A percentile compares a stretch with the other conserved stretches of the same genome.
Conservation (phyloP, 1,140 invertebrate species). For the Nasonia longicornis region DNA sequence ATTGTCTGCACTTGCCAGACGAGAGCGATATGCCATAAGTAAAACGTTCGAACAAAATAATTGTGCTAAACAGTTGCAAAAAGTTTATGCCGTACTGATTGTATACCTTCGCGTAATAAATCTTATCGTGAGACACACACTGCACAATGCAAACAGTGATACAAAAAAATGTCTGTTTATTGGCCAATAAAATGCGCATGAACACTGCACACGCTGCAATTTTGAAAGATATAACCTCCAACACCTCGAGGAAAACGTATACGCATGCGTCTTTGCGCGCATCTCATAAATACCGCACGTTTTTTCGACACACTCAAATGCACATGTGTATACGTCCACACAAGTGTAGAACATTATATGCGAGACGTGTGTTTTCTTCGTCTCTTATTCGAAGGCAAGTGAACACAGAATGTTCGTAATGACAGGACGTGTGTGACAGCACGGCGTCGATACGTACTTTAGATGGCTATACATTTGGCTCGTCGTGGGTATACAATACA, state of each 20-base stretch:
- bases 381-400: not conserved
- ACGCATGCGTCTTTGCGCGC: not conserved
- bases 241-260: not conserved
- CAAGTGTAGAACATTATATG: not conserved
- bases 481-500: not conserved
- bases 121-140: too few species aligned
- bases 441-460: constrained; percentile 23
- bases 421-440: constrained; percentile 24
- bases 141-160: too few species aligned
- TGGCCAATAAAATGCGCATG: not conserved
- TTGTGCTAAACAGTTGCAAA: not conserved
- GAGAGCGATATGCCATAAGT: not conserved
- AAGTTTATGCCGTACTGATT: not conserved
- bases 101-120: too few species aligned
- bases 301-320: not conserved
- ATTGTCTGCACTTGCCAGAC: too few species aligned
- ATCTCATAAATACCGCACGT: not conserved
- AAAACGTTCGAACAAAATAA: not conserved
- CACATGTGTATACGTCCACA: not conserved
- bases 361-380: not conserved
- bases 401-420: constrained; percentile 24
- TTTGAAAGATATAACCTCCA: not conserved
- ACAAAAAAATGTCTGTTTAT: not conserved
- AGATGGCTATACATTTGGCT: constrained; percentile 13
- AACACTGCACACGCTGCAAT: not conserved